These are phyloP conservation scores for Drosophila repletoides DNA, from an alignment of 1,140 invertebrate species.

Conservation along the genomic window DNA sequence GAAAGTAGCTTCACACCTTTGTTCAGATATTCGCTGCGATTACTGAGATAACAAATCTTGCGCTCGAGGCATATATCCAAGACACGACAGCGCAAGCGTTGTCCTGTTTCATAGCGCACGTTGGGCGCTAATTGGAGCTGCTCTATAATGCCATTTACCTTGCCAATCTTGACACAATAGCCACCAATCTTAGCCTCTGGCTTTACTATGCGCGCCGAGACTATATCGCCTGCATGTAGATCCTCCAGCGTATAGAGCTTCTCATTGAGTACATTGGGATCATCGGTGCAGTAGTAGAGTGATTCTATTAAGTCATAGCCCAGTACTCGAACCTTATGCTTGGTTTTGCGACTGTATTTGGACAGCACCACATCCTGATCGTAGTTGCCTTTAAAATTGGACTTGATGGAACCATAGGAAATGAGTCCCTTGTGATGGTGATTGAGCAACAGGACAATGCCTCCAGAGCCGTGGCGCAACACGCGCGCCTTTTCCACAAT, in stretches of 20 bases:
- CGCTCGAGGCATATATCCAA: slow-evolving; percentile 79
- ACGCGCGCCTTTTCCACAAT: slow-evolving; percentile 83
- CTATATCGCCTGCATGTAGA: slow-evolving; percentile 83
- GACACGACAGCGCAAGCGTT: slow-evolving; percentile 82
- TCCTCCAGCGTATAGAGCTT: slow-evolving; percentile 83
- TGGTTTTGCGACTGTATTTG: slow-evolving; percentile 83
- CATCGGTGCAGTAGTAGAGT: slow-evolving; percentile 85
- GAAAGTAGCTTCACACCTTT: slow-evolving; percentile 83
- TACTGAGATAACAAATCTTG: slow-evolving; percentile 83
- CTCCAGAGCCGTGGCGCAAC: slow-evolving; percentile 82
- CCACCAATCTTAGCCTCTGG: slow-evolving; percentile 75
- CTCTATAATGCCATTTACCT: slow-evolving; percentile 69
- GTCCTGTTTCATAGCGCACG: slow-evolving; percentile 47
- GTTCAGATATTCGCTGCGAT: slow-evolving; percentile 83
- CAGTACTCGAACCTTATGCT: slow-evolving; percentile 85
- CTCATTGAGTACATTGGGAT: slow-evolving; percentile 83
- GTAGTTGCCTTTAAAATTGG: slow-evolving; percentile 82
- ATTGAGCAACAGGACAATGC: slow-evolving; percentile 84
- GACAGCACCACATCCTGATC: slow-evolving; percentile 79
- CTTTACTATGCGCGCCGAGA: slow-evolving; percentile 83
- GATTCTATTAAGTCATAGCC: slow-evolving; percentile 84
- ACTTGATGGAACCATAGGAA: slow-evolving; percentile 82
- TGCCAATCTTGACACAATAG: slow-evolving; percentile 64
- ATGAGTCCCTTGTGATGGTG: slow-evolving; percentile 84
- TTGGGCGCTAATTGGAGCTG: slow-evolving; percentile 56